A percentile compares a stretch with the other conserved stretches of the same genome.
These are phyloP conservation scores for Orthonyx spaldingii DNA, from an alignment of 2,113 vertebrate species.

Conservation along the genomic window DNA sequence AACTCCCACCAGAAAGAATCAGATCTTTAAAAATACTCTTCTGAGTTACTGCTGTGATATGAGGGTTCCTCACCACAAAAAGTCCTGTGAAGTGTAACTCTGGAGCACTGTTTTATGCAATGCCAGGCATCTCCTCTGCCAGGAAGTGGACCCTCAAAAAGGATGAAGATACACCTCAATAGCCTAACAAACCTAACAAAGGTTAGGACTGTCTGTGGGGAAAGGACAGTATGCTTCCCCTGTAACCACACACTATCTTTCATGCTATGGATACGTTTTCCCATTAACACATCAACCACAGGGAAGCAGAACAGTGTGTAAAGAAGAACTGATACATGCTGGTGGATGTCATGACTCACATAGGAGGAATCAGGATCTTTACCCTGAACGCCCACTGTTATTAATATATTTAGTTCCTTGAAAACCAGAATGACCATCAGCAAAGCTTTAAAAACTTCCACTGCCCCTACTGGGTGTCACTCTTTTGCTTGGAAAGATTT, in stretches of 20 bases:
- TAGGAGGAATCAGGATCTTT: neutral
- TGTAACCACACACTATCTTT: neutral
- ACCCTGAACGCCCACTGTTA: neutral
- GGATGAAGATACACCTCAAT: neutral
- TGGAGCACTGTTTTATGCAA: neutral
- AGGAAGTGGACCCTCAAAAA: neutral
- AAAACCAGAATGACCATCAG: neutral
- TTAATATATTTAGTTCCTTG: neutral
- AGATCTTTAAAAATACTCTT: neutral
- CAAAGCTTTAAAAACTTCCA: neutral
- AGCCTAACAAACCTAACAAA: neutral
- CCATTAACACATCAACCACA: neutral
- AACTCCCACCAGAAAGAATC: neutral
- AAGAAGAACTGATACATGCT: neutral
- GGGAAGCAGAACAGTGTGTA: neutral
- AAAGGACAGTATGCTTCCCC: rapidly evolving
- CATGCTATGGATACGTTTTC: neutral
- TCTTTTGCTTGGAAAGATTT: neutral
- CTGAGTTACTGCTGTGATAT: neutral
- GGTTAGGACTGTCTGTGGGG: neutral
- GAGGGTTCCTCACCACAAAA: neutral
- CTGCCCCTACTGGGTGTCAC: neutral
- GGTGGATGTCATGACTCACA: neutral
- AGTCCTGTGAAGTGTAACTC: neutral
- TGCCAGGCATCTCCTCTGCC: neutral